Percentiles rank a stretch among this genome's conserved stretches.
Conservation (phyloP, 2,113 vertebrate species). For the Callospermophilus lateralis region DNA sequence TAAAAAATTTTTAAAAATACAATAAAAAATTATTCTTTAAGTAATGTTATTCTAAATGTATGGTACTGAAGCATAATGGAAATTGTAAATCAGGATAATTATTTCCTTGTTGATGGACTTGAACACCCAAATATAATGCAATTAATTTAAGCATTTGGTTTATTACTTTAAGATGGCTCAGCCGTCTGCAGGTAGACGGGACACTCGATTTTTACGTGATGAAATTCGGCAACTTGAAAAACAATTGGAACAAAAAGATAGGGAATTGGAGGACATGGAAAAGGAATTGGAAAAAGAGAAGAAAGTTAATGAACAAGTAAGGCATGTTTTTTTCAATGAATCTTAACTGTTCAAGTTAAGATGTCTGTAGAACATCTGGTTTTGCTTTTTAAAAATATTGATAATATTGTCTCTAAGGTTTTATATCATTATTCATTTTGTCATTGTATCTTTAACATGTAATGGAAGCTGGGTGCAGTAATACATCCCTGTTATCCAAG, state of each 20-base stretch:
- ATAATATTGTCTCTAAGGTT: background rate
- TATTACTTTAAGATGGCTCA: conserved; percentile 87
- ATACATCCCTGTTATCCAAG: no score
- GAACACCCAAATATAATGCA: background rate
- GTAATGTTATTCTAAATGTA: background rate
- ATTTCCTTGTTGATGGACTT: background rate
- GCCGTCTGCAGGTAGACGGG: conserved; percentile 89
- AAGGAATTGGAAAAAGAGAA: conserved; percentile 95
- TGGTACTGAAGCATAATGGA: background rate
- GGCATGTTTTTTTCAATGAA: conserved; percentile 54
- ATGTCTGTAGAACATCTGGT: background rate
- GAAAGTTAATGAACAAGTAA: conserved; percentile 94
- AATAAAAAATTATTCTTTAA: background rate
- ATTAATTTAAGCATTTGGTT: conserved; percentile 61
- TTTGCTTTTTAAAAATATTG: conserved; percentile 33
- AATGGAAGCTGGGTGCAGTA: background rate
- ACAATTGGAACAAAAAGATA: conserved; percentile 94
- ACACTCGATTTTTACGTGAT: conserved; percentile 94
- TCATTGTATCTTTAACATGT: conserved; percentile 40
- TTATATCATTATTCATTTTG: conserved; percentile 26
- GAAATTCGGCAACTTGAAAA: conserved; percentile 94
- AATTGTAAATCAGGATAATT: conserved; percentile 4
- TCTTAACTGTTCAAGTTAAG: conserved; percentile 6
- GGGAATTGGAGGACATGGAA: conserved; percentile 90
- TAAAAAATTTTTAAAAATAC: no score